Base-by-base conservation (phyloP, 2,797 vertebrate species). In the Todus mexicanus region DNA sequence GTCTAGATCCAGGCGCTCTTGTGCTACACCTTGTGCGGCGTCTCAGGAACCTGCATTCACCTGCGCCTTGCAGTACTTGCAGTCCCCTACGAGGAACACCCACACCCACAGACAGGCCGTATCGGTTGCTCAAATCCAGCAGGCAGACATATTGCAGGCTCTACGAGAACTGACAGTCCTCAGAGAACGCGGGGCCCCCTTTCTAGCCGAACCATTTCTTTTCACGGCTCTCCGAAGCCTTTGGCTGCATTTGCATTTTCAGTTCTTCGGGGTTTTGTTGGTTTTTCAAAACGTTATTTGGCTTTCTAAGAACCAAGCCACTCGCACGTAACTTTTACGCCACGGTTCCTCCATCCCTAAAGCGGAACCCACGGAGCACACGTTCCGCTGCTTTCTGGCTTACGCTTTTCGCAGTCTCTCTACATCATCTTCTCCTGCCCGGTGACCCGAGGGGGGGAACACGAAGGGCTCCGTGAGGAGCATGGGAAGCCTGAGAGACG, bases 121-220 rank as follows among this genome's bases (percentile, higher is more conserved):
- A 12, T 1, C 22, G 83, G 63, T 9, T n/a, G 85, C 89, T 73
- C 50, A 6, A 1, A n/a, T 37, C 80, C 89, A 27, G 94, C 84
- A 59, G 83, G 86, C 94, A 70, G 81, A 90, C 95, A 84, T 85
- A 87, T 61, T 84, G 84, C 83, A 29, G 85, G 29, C 85, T 68
- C 2, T 2, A 12, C 42, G 1, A 75, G 57, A 90, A 88, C 60
- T 80, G 88, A 87, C 93, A 94, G 69, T 42, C 86, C 57, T 22
- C 9, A 70, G 65, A 85, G 35, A 74, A 54, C 1, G 31, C 12
- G 5, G 12, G 33, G 7, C 54, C 47, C 42, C 15, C 0, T 22
- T 83, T 29, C 48, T 7, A 60, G 14, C 45, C 2, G 6, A 71
- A 16, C 35, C 35, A 7, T 26, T 51, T 42, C 21, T 79, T 84